Conservation (phyloP, 2,797 vertebrate genomes). For the Gallinago nigripennis region DNA sequence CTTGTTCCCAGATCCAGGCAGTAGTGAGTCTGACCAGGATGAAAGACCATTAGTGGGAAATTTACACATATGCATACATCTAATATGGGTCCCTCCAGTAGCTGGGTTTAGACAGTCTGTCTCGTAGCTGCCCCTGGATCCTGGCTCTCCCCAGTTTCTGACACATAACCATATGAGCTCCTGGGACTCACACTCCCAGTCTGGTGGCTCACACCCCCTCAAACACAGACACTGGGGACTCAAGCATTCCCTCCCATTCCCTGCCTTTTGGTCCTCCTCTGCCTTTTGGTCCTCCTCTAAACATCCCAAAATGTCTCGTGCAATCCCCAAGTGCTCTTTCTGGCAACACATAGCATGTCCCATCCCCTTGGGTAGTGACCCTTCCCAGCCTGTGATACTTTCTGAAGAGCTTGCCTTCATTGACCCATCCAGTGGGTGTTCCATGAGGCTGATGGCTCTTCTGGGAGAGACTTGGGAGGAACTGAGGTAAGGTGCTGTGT, state of each 20-base stretch:
- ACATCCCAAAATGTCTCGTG: neutral
- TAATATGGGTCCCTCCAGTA: neutral
- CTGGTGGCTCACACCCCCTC: neutral
- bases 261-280: neutral
- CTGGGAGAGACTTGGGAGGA: neutral
- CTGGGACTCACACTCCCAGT: neutral
- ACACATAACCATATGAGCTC: neutral
- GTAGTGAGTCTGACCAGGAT: neutral
- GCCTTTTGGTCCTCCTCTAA: neutral
- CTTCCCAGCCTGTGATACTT: neutral
- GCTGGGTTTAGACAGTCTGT: neutral
- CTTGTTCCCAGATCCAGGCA: neutral
- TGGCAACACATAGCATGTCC: neutral
- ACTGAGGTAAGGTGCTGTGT: neutral
- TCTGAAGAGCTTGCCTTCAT: neutral
- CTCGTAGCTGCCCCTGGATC: neutral
- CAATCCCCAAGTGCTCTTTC: neutral
- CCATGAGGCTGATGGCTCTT: neutral
- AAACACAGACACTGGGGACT: neutral
- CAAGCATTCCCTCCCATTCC: neutral
- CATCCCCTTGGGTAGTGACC: neutral
- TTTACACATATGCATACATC: neutral
- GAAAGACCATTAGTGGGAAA: neutral
- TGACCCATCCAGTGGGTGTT: neutral
- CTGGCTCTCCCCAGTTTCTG: neutral